Base-by-base conservation (phyloP, 1,140 invertebrate species). In the Frieseomelitta varia region DNA sequence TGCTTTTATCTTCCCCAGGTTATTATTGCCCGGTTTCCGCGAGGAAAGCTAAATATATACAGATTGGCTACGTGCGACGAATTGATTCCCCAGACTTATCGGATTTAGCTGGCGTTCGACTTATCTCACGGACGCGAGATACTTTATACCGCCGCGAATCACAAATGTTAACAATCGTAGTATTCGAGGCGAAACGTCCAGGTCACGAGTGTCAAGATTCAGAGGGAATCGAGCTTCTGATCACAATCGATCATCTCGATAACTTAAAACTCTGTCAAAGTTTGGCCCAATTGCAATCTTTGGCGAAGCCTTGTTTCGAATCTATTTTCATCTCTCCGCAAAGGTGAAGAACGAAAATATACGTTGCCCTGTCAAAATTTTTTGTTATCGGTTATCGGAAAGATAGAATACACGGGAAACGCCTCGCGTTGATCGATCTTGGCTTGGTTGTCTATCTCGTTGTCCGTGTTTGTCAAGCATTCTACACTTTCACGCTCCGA, bases 11-110 rank as follows among this genome's bases (percentile, higher is more conserved):
- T 79, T 34, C 4, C 6, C 6, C 21, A 34, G 51, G 55, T 75
- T 72, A 72, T 75, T 89, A 80, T 86, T 73, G 58, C 74, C 27
- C 27, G 55, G 55, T 55, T 8, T 79, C 17, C 73, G 63, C 47
- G 69, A 61, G 79, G 82, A 65, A 85, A 87, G 81, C 89, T 89
- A 89, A 90, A 90, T 79, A 87, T 76, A 87, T 63, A 63, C 71
- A 79, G 68, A 74, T 30, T 53, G 53, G 67, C 65, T 86, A 78
- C 75, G 69, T 88, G 80, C 68, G 71, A 69, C 74, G 63, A 86
- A 89, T 89, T 77, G 79, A 85, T 87, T 61, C 61, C 34, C 19
- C 47, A 17, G 79, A 73, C 78, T 89, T 89, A 89, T 86, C 78
- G 85, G 63, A 69, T 79, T 86, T 63, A 55, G 71, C 51, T 74